These are phyloP conservation scores for Darevskia nairensis DNA, from an alignment of 2,797 vertebrate species.

Conservation along the genomic window DNA sequence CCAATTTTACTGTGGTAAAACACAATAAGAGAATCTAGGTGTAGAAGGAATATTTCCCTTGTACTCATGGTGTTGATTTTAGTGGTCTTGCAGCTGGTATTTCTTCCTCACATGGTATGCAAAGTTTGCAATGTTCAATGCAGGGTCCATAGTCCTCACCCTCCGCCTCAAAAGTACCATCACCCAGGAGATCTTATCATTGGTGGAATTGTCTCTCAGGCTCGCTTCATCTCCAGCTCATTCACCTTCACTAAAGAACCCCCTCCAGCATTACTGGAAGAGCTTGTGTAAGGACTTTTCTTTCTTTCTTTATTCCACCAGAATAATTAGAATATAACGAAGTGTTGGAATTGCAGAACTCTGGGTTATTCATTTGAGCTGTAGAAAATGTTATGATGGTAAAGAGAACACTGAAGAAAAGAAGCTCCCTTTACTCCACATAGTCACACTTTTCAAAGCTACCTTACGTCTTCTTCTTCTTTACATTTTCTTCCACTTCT, in stretches of 20 bases:
- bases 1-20: too few relatives aligned
- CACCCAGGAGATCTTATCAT: background rate
- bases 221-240: background rate
- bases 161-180: constrained; percentile 3
- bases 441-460: too few relatives aligned
- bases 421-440: too few relatives aligned
- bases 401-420: too few relatives aligned
- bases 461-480: too few relatives aligned
- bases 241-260: background rate
- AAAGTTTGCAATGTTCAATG: background rate
- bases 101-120: background rate
- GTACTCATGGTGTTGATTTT: background rate
- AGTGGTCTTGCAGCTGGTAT: background rate
- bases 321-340: too few relatives aligned
- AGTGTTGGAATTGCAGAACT: too few relatives aligned
- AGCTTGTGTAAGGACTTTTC: constrained; percentile 9
- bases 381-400: too few relatives aligned
- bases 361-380: too few relatives aligned
- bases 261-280: background rate
- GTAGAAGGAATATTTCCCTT: too few relatives aligned
- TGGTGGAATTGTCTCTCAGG: background rate
- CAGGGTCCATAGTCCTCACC: background rate
- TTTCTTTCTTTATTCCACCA: too few relatives aligned
- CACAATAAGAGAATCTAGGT: background rate
- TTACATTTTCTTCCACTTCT: too few relatives aligned